phyloP scores from a whole-genome alignment of 92 coral and sea anemone genomes.

The Actinostola sp. region DNA sequence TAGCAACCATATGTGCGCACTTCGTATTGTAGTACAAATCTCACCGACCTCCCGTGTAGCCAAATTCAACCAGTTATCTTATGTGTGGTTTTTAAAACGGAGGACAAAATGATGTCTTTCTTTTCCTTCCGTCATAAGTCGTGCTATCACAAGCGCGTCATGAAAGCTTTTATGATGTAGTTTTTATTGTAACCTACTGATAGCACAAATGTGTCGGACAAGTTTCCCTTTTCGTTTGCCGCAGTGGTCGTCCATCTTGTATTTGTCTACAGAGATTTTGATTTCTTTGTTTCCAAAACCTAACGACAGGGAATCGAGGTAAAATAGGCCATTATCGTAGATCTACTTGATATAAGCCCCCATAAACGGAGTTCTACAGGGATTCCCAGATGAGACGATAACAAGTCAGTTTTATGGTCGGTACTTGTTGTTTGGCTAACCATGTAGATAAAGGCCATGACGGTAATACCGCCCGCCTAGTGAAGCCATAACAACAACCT shows the following conservation, averaged over 20 bases:
- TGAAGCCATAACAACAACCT: conserved; percentile 12
- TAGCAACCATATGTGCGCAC: too few relatives aligned
- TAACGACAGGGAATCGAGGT: neutral
- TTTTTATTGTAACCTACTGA: too few relatives aligned
- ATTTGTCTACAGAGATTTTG: neutral
- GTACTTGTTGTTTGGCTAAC: conserved; percentile 20
- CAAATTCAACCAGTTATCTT: too few relatives aligned
- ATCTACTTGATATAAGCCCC: neutral
- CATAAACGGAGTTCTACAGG: neutral
- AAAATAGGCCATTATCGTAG: neutral
- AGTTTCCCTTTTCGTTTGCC: neutral
- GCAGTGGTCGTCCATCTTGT: neutral
- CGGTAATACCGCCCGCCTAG: neutral
- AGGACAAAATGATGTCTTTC: too few relatives aligned
- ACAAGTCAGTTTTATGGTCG: conserved; percentile 5
- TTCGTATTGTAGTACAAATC: too few relatives aligned
- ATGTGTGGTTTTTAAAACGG: too few relatives aligned
- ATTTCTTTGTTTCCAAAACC: conserved; percentile 1
- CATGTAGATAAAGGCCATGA: conserved; percentile 17
- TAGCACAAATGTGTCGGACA: neutral
- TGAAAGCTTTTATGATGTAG: neutral
- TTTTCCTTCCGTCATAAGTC: neutral
- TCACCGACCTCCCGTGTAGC: too few relatives aligned
- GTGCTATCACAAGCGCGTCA: neutral
- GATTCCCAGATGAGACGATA: too few relatives aligned